Evolutionary conservation across 2,113 vertebrate genomes (phyloP).

Genomic region (Rhinolophus sinicus): DNA sequence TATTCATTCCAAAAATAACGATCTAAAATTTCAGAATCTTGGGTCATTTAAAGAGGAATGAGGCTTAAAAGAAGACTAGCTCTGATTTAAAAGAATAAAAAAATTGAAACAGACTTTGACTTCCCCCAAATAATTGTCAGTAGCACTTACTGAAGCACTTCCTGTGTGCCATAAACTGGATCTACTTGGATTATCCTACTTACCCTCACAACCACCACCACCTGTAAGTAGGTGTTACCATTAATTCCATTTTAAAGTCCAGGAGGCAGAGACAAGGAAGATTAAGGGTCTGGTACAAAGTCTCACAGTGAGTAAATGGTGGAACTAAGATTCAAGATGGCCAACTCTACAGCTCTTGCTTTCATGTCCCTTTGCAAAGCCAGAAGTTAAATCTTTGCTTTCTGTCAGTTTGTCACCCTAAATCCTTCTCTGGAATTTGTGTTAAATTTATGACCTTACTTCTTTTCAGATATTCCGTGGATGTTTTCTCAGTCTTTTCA

Average conservation of each 20-base stretch:
- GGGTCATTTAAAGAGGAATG: neutral
- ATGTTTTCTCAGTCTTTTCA: neutral
- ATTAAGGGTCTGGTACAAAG: neutral
- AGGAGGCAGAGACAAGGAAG: neutral
- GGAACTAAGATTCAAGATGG: neutral
- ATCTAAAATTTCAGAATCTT: constrained; percentile 27
- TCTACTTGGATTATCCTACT: neutral
- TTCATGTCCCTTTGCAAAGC: neutral
- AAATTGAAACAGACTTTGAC: neutral
- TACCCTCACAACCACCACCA: neutral
- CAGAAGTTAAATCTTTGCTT: neutral
- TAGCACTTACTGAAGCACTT: neutral
- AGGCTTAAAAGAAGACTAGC: neutral
- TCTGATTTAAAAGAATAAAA: constrained; percentile 25
- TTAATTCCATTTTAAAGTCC: neutral
- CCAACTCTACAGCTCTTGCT: too few relatives aligned
- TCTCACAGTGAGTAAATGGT: neutral
- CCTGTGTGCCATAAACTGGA: neutral
- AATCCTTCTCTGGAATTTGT: neutral
- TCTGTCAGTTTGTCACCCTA: neutral
- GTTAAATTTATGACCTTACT: neutral
- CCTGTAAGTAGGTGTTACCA: neutral
- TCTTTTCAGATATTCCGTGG: neutral
- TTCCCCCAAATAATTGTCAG: neutral
- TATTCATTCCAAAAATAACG: constrained; percentile 20